A percentile compares a stretch with the other conserved stretches of the same genome.
These are phyloP conservation scores for Catostylus mosaicus DNA, from an alignment of 30 jellyfish, hydroid and myxozoan genomes.

Conservation along the genomic window DNA sequence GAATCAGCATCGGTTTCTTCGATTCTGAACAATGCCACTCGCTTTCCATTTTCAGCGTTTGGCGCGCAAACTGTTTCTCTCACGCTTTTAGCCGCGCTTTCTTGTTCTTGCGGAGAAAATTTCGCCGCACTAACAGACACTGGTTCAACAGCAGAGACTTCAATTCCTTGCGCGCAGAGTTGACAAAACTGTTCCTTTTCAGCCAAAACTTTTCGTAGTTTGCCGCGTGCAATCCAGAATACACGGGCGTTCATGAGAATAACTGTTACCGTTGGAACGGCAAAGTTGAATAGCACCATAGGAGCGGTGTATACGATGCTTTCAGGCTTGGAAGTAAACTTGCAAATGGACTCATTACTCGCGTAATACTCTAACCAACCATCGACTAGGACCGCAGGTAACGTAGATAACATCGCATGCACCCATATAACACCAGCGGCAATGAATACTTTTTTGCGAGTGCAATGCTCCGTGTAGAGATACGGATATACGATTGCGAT, in stretches of 20 bases:
- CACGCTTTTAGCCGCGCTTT: neutral
- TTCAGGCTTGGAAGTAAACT: conserved; percentile 45
- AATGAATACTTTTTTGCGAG: conserved; percentile 27
- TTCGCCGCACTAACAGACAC: neutral
- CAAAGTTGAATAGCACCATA: conserved; percentile 37
- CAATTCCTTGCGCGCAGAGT: conserved; percentile 14
- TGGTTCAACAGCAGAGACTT: conserved; percentile 11
- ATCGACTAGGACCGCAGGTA: conserved; percentile 60
- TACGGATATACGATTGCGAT: conserved; percentile 62
- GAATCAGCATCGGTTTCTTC: neutral
- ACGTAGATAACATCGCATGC: conserved; percentile 58
- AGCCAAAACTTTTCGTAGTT: conserved; percentile 17
- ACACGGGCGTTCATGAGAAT: conserved; percentile 55
- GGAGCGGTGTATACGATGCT: conserved; percentile 64
- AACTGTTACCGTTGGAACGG: conserved; percentile 49
- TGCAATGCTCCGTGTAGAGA: conserved; percentile 21
- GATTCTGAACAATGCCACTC: neutral
- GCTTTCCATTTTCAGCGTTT: neutral
- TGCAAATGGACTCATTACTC: conserved; percentile 48
- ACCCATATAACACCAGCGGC: conserved; percentile 30
- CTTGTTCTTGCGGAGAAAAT: neutral
- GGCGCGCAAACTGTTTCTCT: neutral
- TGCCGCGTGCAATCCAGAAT: conserved; percentile 45
- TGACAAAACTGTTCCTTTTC: conserved; percentile 32
- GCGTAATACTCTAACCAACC: conserved; percentile 66